These are phyloP conservation scores for Tachystola acroxantha DNA, from an alignment of 2,888 invertebrate genomes.

Conservation along the genomic window DNA sequence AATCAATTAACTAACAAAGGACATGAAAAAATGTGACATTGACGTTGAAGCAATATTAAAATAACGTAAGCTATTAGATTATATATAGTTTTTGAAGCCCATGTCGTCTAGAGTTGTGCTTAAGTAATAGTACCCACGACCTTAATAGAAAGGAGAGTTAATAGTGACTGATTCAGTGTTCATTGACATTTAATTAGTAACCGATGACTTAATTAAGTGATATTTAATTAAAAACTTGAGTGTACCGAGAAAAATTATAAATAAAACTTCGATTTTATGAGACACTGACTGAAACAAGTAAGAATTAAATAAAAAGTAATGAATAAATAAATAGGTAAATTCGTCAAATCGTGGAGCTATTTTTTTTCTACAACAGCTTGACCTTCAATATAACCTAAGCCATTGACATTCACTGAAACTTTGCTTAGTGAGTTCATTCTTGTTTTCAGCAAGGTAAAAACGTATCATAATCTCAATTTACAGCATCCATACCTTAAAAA, in stretches of 20 bases:
- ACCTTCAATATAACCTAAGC: constrained; percentile 17
- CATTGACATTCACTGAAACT: constrained; percentile 18
- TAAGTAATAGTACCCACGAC: constrained; percentile 38
- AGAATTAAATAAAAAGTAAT: constrained; percentile 38
- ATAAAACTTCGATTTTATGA: constrained; percentile 29
- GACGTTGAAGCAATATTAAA: constrained; percentile 40
- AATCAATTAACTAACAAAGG: constrained; percentile 14
- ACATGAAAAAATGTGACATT: constrained; percentile 51
- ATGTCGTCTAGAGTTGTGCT: constrained; percentile 17
- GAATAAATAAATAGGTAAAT: constrained; percentile 32
- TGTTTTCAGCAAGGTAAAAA: too few species aligned
- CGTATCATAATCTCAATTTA: background rate
- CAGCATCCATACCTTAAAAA: background rate
- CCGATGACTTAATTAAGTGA: constrained; percentile 35
- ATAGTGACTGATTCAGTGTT: constrained; percentile 19
- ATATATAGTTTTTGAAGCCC: constrained; percentile 42
- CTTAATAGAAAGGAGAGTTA: constrained; percentile 40
- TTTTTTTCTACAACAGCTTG: constrained; percentile 74
- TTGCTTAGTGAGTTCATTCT: background rate
- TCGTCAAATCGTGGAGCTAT: constrained; percentile 59
- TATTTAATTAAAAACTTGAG: constrained; percentile 19
- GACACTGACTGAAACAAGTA: constrained; percentile 49
- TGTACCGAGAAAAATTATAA: constrained; percentile 13
- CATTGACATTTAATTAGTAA: constrained; percentile 34
- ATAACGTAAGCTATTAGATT: too few species aligned